Percentiles rank a stretch among this genome's conserved stretches.
Conservation (phyloP, 2,888 invertebrate genomes). For the Morinoia aosen region DNA sequence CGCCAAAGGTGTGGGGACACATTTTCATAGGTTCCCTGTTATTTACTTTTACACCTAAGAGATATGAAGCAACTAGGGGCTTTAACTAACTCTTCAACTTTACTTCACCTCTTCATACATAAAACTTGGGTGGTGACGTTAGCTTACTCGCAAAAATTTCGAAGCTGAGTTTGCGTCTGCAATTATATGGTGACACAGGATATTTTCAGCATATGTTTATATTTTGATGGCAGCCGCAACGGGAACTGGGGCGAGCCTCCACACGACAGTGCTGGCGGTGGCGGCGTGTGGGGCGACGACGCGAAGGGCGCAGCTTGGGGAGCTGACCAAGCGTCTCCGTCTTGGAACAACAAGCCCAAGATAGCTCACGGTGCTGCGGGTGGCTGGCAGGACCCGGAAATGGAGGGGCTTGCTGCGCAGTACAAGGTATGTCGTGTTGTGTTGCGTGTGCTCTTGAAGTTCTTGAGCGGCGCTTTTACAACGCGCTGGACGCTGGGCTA, state of each 20-base stretch:
- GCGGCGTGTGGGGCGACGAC: conserved; percentile 75
- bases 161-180: no score
- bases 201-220: no score
- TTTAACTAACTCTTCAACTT: no score
- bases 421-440: conserved; percentile 61
- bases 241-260: conserved; percentile 69
- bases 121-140: no score
- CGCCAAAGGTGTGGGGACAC: no score
- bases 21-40: no score
- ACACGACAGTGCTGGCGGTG: conserved; percentile 73
- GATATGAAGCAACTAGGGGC: no score
- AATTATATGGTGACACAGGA: no score
- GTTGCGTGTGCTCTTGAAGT: neutral
- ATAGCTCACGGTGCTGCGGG: conserved; percentile 69
- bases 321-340: conserved; percentile 71
- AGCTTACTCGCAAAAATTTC: no score
- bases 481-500: no score
- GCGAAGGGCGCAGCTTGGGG: conserved; percentile 71
- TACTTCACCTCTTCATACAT: no score
- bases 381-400: conserved; percentile 64
- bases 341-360: conserved; percentile 73
- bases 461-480: neutral
- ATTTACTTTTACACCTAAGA: no score
- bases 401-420: conserved; percentile 62
- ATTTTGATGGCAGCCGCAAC: conserved; percentile 59